phyloP scores from a whole-genome alignment of 2,113 vertebrate genomes.

The Limanda limanda region DNA sequence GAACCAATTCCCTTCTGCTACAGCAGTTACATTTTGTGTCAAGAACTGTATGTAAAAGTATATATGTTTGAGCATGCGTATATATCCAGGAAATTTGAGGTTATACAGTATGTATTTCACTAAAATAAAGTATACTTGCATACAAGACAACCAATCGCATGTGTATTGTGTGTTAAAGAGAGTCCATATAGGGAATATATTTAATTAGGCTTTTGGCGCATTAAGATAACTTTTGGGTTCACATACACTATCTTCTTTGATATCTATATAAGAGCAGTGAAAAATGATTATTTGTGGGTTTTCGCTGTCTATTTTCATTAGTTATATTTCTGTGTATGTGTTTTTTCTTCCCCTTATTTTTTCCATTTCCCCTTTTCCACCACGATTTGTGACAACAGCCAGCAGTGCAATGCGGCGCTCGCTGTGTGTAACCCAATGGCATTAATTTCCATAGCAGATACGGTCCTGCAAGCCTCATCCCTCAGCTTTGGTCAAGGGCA shows the following conservation, averaged over 20 bases:
- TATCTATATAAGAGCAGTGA: not conserved
- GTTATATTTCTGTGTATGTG: not conserved
- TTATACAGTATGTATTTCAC: not conserved
- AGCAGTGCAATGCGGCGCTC: conserved; percentile 34
- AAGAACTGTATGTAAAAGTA: not conserved
- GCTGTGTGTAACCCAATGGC: conserved; percentile 56
- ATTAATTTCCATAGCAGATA: conserved; percentile 72
- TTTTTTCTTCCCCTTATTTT: not conserved
- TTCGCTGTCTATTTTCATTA: not conserved
- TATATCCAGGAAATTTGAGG: not conserved
- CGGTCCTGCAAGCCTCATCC: conserved; percentile 60
- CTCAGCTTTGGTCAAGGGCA: conserved; percentile 73
- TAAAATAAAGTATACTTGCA: too few species aligned
- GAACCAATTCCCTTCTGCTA: not conserved
- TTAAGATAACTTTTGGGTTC: not conserved
- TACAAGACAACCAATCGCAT: not conserved
- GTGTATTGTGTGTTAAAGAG: not conserved
- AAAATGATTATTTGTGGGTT: not conserved
- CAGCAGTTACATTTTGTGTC: not conserved
- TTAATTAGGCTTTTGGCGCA: conserved; percentile 11
- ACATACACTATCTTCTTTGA: not conserved
- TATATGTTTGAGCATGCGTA: not conserved
- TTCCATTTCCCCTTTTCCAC: not conserved
- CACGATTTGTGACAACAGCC: conserved; percentile 23
- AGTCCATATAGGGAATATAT: not conserved